phyloP scores from a whole-genome alignment of 2,113 vertebrate genomes.

The Microtus montanus region DNA sequence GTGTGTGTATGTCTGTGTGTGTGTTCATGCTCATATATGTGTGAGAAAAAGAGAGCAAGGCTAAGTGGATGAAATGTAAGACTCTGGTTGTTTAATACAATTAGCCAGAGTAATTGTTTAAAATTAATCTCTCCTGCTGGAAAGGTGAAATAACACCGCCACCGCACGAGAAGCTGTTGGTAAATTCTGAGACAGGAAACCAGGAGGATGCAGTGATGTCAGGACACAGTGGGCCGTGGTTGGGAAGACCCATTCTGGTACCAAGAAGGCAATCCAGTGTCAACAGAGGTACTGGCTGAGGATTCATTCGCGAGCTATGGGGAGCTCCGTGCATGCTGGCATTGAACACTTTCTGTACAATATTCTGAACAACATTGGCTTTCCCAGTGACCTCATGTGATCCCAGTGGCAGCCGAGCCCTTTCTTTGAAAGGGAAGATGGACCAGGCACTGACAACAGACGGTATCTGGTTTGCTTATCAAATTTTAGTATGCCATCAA shows the following conservation, averaged over 20 bases:
- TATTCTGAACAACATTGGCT: background rate
- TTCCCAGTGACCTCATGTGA: background rate
- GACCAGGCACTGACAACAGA: background rate
- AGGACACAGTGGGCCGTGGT: background rate
- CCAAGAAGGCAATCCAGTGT: background rate
- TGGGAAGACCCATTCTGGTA: background rate
- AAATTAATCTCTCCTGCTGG: background rate
- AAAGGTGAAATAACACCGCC: background rate
- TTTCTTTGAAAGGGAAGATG: background rate
- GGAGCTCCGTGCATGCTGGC: background rate
- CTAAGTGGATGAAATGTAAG: background rate
- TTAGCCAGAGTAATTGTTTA: conserved; percentile 17
- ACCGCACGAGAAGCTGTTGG: background rate
- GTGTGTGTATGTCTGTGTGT: background rate
- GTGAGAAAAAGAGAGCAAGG: background rate
- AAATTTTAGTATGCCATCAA: background rate
- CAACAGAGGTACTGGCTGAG: background rate
- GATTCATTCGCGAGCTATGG: background rate
- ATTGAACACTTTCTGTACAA: background rate
- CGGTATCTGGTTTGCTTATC: background rate
- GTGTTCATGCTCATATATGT: background rate
- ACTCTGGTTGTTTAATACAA: background rate
- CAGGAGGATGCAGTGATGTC: background rate
- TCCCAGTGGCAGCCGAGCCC: background rate
- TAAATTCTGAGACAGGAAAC: background rate